phyloP scores from a whole-genome alignment of 1,140 invertebrate genomes.

The Rhagoletis zephyria region DNA sequence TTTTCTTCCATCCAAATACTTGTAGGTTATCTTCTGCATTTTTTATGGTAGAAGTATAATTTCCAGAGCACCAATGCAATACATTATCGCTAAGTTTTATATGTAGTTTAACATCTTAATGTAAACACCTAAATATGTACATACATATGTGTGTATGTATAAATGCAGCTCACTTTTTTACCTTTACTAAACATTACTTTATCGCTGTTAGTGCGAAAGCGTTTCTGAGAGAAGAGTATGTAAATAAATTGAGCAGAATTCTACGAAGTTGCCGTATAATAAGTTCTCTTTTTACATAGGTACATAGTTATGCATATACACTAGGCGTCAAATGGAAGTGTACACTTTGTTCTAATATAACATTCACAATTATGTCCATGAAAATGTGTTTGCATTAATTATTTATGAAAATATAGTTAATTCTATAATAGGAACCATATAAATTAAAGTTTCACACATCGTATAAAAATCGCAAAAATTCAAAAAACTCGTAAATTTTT shows the following conservation, averaged over 20 bases:
- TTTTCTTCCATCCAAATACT: background rate
- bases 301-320: background rate
- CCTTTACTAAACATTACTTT: background rate
- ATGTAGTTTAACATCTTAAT: conserved; percentile 4
- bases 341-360: no score
- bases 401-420: no score
- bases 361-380: no score
- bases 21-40: background rate
- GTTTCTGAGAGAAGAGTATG: background rate
- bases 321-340: background rate
- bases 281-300: no score
- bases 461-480: no score
- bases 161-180: background rate
- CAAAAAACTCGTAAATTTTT: no score
- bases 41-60: background rate
- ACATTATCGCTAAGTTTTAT: background rate
- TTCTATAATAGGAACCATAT: no score
- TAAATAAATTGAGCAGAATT: conserved; percentile 13
- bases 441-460: no score
- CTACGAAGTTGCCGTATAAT: conserved; percentile 17
- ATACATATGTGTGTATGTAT: background rate
- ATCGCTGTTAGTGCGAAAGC: background rate
- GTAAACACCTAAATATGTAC: background rate
- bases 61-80: no score
- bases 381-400: no score